phyloP scores from a whole-genome alignment of 2,797 vertebrate species.

The Poeciliopsis gracilis region DNA sequence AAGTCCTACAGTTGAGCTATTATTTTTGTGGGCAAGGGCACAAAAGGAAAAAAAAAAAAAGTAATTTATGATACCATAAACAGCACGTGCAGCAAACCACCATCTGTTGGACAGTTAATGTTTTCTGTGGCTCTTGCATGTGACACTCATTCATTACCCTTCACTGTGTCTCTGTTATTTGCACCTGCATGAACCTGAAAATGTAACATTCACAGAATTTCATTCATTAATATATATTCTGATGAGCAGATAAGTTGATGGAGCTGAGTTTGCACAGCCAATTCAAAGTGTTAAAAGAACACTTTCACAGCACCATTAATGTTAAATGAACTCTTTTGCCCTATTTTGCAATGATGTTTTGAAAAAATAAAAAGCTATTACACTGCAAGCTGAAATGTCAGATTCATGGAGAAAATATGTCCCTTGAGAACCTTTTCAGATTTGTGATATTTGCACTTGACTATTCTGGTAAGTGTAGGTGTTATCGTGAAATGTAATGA shows the following conservation, averaged over 20 bases:
- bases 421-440: conserved; percentile 37
- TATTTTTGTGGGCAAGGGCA: conserved; percentile 22
- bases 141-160: conserved; percentile 20
- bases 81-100: conserved; percentile 22
- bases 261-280: background rate
- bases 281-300: conserved; percentile 19
- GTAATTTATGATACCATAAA: conserved; percentile 14
- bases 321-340: conserved; percentile 18
- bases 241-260: background rate
- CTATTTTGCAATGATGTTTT: conserved; percentile 20
- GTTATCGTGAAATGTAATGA: conserved; percentile 62
- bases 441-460: conserved; percentile 57
- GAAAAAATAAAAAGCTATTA: conserved; percentile 28
- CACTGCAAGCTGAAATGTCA: conserved; percentile 49
- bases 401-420: conserved; percentile 29
- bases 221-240: background rate
- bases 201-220: conserved; percentile 13
- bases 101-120: conserved; percentile 32
- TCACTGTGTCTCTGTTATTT: conserved; percentile 3
- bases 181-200: conserved; percentile 4
- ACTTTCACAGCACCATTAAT: conserved; percentile 16
- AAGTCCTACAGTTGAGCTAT: background rate
- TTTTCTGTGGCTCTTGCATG: conserved; percentile 20
- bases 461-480: conserved; percentile 48
- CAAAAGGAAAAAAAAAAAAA: conserved; percentile 36